phyloP scores from a whole-genome alignment of 1,140 invertebrate genomes.

The Drosophila littoralis region DNA sequence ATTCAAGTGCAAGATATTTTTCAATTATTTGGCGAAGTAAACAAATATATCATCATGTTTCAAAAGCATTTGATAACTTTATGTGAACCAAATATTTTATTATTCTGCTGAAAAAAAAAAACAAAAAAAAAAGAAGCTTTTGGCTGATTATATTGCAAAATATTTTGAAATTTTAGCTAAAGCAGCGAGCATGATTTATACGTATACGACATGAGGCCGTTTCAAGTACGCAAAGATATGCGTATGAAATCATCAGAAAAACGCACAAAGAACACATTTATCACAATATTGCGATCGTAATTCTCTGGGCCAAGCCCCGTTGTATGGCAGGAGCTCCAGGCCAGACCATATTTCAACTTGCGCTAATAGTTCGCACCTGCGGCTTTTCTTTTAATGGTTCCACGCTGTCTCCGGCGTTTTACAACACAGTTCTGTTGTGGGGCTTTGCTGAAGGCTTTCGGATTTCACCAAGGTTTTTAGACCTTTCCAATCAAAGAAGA shows the following conservation, averaged over 20 bases:
- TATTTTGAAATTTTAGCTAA: slow-evolving; percentile 47
- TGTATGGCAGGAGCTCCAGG: not conserved
- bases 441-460: slow-evolving; percentile 18
- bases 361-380: slow-evolving; percentile 16
- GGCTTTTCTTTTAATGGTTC: not conserved
- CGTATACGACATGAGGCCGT: not conserved
- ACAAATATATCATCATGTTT: slow-evolving; percentile 14
- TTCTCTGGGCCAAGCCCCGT: not conserved
- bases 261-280: not conserved
- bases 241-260: not conserved
- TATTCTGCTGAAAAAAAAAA: not conserved
- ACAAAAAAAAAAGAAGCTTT: not conserved
- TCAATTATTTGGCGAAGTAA: slow-evolving; percentile 2
- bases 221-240: not conserved
- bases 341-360: slow-evolving; percentile 15
- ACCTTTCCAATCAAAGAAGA: slow-evolving; percentile 4
- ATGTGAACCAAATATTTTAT: slow-evolving; percentile 1
- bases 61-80: not conserved
- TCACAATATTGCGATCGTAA: slow-evolving; percentile 2
- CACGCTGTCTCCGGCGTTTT: not conserved
- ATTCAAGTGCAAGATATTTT: not conserved
- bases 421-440: not conserved
- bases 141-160: slow-evolving; percentile 34
- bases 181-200: not conserved
- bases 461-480: slow-evolving; percentile 12